Conservation (phyloP, 2,113 vertebrate species). For the Oriolus oriolus region DNA sequence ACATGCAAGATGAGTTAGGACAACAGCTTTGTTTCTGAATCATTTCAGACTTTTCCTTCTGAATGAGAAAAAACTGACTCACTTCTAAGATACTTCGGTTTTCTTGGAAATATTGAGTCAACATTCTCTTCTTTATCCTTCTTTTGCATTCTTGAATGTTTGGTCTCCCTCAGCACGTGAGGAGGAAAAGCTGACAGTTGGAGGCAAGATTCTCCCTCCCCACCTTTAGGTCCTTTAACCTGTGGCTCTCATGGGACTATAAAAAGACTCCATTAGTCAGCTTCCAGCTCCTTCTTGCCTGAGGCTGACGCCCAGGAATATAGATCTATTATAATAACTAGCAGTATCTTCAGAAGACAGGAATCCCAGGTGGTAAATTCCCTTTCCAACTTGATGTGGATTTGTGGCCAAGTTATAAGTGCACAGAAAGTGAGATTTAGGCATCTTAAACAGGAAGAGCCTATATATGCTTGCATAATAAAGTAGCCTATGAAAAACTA, state of each 20-base stretch:
- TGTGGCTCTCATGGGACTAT: neutral
- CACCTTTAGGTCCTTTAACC: neutral
- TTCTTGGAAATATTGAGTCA: neutral
- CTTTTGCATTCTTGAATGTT: neutral
- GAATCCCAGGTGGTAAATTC: conserved; percentile 24
- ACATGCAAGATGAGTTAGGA: neutral
- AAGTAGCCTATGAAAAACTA: neutral
- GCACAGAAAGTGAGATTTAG: neutral
- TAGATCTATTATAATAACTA: neutral
- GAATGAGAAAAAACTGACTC: neutral
- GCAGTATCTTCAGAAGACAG: neutral
- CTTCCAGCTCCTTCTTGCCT: neutral
- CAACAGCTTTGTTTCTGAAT: neutral
- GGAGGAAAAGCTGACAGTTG: neutral
- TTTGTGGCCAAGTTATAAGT: conserved; percentile 7
- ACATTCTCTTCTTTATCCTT: neutral
- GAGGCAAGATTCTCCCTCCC: neutral
- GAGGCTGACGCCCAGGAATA: neutral
- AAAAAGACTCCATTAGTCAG: neutral
- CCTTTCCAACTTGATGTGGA: neutral
- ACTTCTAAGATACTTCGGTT: neutral
- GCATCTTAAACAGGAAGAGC: neutral
- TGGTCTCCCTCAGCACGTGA: neutral
- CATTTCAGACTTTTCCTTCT: neutral
- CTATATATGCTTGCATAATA: neutral